Evolutionary conservation across 2,113 vertebrate genomes (phyloP).

Genomic region (Xenopus laevis): DNA sequence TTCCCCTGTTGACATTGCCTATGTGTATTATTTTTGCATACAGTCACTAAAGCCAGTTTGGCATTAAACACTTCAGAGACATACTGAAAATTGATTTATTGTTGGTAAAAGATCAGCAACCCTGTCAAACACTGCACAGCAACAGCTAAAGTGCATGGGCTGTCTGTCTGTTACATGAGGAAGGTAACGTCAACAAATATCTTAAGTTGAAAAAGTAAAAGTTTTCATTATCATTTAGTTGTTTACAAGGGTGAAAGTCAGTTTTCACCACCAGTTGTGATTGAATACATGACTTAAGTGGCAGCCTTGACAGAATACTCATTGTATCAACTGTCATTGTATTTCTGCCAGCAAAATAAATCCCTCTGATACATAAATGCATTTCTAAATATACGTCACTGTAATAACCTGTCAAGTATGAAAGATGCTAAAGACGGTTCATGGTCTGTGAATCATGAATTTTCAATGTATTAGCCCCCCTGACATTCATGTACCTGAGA

Average conservation of each 20-base stretch:
- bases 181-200: constrained; percentile 20
- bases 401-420: constrained; percentile 43
- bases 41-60: too few species aligned
- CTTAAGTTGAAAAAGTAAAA: constrained; percentile 22
- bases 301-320: constrained; percentile 44
- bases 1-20: too few species aligned
- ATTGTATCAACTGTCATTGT: constrained; percentile 40
- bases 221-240: constrained; percentile 42
- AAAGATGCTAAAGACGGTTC: constrained; percentile 43
- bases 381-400: constrained; percentile 43
- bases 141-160: too few species aligned
- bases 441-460: constrained; percentile 45
- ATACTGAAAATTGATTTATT: too few species aligned
- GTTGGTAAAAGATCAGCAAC: too few species aligned
- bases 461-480: constrained; percentile 36
- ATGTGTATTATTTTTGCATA: too few species aligned
- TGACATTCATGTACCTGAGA: constrained; percentile 38
- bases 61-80: too few species aligned
- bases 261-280: constrained; percentile 30
- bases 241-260: constrained; percentile 42
- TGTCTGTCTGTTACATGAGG: too few species aligned
- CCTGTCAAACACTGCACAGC: too few species aligned
- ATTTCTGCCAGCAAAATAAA: constrained; percentile 44
- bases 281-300: constrained; percentile 43
- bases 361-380: constrained; percentile 42